Conservation (phyloP, 2,797 vertebrate species). For the Chloroceryle inda region DNA sequence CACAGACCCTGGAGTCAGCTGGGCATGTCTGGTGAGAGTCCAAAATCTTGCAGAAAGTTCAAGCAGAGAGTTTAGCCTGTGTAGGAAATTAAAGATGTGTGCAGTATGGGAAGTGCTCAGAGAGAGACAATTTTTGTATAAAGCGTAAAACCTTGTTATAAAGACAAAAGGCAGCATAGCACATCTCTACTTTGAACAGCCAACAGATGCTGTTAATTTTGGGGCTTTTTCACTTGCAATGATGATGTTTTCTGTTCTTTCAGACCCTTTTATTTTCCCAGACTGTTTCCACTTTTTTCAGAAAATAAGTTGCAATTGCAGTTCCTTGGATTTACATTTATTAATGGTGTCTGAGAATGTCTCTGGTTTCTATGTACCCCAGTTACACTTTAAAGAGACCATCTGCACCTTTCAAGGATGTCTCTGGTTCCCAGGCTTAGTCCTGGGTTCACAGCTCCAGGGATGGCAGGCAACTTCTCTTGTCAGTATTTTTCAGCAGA, state of each 20-base stretch:
- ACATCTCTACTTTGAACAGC: background rate
- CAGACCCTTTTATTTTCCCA: background rate
- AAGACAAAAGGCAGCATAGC: accelerated
- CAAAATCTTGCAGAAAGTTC: background rate
- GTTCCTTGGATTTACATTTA: background rate
- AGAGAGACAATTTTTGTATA: background rate
- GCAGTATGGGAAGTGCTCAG: background rate
- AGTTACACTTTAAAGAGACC: background rate
- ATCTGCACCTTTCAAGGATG: background rate
- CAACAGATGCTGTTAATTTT: background rate
- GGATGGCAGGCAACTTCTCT: accelerated
- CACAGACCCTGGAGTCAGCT: background rate
- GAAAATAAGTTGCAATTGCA: background rate
- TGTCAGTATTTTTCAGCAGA: background rate
- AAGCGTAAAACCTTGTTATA: background rate
- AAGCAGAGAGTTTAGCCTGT: background rate
- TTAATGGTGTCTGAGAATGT: background rate
- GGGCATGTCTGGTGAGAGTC: accelerated
- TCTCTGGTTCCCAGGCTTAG: background rate
- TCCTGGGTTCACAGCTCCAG: background rate
- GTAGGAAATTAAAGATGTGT: background rate
- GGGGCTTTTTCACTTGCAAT: background rate
- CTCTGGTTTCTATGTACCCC: background rate
- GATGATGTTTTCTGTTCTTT: background rate
- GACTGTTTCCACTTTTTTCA: background rate